Evolutionary conservation across 2,888 invertebrate genomes (phyloP).

Genomic region (Kuschelorhynchus macadamiae): DNA sequence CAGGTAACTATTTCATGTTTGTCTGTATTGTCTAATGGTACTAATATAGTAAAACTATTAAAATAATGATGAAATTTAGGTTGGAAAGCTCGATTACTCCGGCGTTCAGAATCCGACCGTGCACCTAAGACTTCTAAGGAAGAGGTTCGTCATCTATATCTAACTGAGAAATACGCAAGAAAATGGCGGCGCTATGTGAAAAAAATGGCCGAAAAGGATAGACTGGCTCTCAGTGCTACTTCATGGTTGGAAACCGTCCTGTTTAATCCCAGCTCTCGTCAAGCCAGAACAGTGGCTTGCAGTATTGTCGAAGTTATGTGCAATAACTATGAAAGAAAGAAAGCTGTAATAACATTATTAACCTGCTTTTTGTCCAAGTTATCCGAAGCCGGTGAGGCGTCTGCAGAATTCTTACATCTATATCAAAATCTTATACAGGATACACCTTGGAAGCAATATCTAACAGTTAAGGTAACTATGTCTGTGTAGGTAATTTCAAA

Average conservation of each 20-base stretch:
- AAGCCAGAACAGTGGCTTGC: constrained; percentile 91
- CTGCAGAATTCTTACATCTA: constrained; percentile 90
- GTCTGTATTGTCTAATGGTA: background rate
- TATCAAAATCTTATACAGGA: constrained; percentile 89
- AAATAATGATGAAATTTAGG: constrained; percentile 10
- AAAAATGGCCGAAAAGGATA: constrained; percentile 65
- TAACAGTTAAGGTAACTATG: constrained; percentile 78
- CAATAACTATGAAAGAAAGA: constrained; percentile 77
- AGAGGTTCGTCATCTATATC: constrained; percentile 67
- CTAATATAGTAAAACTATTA: too few relatives aligned
- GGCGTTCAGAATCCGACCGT: constrained; percentile 25
- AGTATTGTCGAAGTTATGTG: constrained; percentile 90
- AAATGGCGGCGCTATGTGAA: constrained; percentile 71
- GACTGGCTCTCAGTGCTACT: constrained; percentile 76
- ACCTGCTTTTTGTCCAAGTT: constrained; percentile 91
- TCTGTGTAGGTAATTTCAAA: too few relatives aligned
- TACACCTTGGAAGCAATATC: constrained; percentile 93
- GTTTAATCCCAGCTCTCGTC: constrained; percentile 91
- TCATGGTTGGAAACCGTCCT: constrained; percentile 94
- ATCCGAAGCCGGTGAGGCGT: constrained; percentile 90
- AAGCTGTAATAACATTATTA: constrained; percentile 86
- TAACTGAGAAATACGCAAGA: constrained; percentile 82
- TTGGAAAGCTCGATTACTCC: constrained; percentile 39
- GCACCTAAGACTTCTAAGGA: constrained; percentile 56
- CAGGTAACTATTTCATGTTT: constrained; percentile 62